Base-by-base conservation (phyloP, 1,140 invertebrate species). In the Lycorma delicatula region DNA sequence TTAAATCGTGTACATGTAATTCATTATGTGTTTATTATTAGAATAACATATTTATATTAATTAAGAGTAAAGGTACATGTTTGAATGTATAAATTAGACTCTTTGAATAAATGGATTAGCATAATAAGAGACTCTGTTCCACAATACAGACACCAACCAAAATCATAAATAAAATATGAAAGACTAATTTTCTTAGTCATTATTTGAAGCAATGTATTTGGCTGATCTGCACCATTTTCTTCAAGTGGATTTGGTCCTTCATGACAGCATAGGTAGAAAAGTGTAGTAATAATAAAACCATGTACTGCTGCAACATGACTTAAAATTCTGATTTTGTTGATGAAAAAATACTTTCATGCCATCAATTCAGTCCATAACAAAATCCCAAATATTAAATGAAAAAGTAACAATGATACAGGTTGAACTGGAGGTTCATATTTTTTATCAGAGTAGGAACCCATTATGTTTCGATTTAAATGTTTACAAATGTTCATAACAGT, bases 91-190 rank as follows among this genome's bases (percentile, higher is more conserved):
- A n/a, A n/a, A n/a, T n/a, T n/a, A n/a, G n/a, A n/a, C n/a, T n/a
- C n/a, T n/a, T n/a, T n/a, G n/a, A n/a, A n/a, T n/a, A n/a, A n/a
- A 67, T 81, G 79, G 16, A 64, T 61, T 9, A 80, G 66, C 72
- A 81, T 80, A 5, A 79, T 64, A n/a, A 63, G 64, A 23, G 72
- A 72, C 44, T 75, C 72, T 11, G 71, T 70, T 68, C 71, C 71
- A 65, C 78, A 74, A 28, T 72, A 62, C 2, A 77, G 55, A 57
- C 76, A 78, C 79, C 79, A 81, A n/a, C 72, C 59, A 22, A 78
- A 63, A 67, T 81, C 79, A 59, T 77, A 77, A 0, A 77, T 66
- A 65, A 81, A 81, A 66, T 81, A 81, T 20, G 60, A 56, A 9
- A 62, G 31, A 41, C 63, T 64, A 51, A 62, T 29, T 26, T 48